Conservation (phyloP, 2,113 vertebrate genomes). For the Sakesphorus luctuosus region DNA sequence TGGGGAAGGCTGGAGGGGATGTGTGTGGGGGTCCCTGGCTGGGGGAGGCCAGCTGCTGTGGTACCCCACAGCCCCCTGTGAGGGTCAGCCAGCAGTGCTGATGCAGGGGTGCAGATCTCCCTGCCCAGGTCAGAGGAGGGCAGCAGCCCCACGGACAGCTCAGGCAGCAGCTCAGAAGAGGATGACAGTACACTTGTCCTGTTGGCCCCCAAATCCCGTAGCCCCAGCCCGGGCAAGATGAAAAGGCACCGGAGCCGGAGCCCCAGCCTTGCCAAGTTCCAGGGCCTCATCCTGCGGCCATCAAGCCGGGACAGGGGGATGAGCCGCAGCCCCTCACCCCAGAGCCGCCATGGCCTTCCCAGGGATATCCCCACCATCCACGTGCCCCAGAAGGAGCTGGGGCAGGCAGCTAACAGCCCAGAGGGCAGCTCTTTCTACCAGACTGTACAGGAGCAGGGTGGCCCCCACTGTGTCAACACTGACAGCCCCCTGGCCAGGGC, state of each 20-base stretch:
- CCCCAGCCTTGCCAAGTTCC: constrained; percentile 86
- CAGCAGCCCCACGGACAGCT: constrained; percentile 86
- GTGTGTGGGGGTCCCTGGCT: not conserved
- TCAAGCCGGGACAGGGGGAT: constrained; percentile 79
- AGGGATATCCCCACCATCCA: constrained; percentile 77
- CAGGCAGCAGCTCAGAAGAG: constrained; percentile 83
- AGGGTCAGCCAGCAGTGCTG: not conserved
- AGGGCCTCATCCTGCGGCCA: constrained; percentile 86
- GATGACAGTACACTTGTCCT: constrained; percentile 95
- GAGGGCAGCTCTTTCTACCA: constrained; percentile 65
- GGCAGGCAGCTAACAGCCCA: constrained; percentile 52
- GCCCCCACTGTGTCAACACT: not conserved
- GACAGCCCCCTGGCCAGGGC: constrained; percentile 55
- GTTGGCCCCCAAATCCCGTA: constrained; percentile 89
- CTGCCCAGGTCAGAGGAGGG: constrained; percentile 80
- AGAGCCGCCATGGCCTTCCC: constrained; percentile 61
- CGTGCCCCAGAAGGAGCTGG: constrained; percentile 51
- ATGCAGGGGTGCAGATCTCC: constrained; percentile 80
- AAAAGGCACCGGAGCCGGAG: constrained; percentile 84
- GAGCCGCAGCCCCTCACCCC: constrained; percentile 84
- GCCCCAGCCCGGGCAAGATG: constrained; percentile 88
- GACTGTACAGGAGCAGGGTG: constrained; percentile 36
- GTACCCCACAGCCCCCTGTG: not conserved
- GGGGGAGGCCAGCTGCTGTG: not conserved
- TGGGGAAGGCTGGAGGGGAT: not conserved